A percentile compares a stretch with the other conserved stretches of the same genome.
phyloP scores from a whole-genome alignment of 1,140 invertebrate species.

The Drosophila paulistorum region DNA sequence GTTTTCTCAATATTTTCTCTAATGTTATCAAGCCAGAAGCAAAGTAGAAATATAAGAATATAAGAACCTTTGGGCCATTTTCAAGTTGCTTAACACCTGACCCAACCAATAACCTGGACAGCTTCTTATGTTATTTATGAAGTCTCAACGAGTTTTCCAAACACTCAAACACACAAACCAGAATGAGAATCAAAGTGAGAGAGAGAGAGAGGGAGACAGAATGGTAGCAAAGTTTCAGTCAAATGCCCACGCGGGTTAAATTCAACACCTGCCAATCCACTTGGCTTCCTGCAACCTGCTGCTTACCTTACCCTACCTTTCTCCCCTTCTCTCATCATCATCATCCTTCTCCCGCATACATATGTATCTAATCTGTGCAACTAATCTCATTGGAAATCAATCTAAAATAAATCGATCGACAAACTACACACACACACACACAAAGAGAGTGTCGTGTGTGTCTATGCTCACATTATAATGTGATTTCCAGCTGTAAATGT shows the following conservation, averaged over 20 bases:
- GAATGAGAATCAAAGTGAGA: neutral
- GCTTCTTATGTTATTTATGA: conserved; percentile 67
- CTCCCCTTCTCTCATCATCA: neutral
- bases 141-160: conserved; percentile 47
- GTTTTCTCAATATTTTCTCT: neutral
- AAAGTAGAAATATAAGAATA: neutral
- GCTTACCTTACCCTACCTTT: neutral
- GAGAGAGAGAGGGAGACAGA: neutral
- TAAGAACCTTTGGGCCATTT: conserved; percentile 18
- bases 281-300: conserved; percentile 5
- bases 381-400: conserved; percentile 77
- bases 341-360: conserved; percentile 7
- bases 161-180: conserved; percentile 7
- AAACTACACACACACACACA: conserved; percentile 35
- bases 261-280: conserved; percentile 50
- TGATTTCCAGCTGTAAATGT: conserved; percentile 75
- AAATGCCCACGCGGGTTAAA: conserved; percentile 52
- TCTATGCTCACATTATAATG: conserved; percentile 59
- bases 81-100: conserved; percentile 33
- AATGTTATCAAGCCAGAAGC: too few species aligned
- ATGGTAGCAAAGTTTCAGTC: conserved; percentile 20
- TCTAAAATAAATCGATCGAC: conserved; percentile 69
- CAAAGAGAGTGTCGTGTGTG: conserved; percentile 12
- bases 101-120: conserved; percentile 15
- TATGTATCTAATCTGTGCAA: conserved; percentile 56